These are phyloP conservation scores for Anoncus sp. DNA, from an alignment of 2,888 invertebrate genomes.

Conservation along the genomic window DNA sequence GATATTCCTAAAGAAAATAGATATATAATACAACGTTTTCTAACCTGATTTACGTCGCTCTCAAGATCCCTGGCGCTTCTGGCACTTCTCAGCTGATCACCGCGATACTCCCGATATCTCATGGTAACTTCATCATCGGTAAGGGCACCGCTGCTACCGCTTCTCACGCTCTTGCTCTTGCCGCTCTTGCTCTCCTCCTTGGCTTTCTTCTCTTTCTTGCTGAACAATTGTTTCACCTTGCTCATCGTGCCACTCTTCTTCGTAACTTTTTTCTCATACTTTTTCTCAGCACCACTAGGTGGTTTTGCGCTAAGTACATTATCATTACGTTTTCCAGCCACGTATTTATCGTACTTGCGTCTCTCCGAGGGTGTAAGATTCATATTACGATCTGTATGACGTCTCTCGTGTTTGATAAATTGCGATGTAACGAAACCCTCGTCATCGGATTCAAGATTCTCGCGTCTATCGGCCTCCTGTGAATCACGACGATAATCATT, in stretches of 20 bases:
- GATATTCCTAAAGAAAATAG: not conserved
- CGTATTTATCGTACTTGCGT: slow-evolving; percentile 76
- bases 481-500: slow-evolving; percentile 92
- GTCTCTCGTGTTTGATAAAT: slow-evolving; percentile 89
- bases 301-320: slow-evolving; percentile 77
- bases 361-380: slow-evolving; percentile 79
- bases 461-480: slow-evolving; percentile 78
- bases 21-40: slow-evolving; percentile 43
- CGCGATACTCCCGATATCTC: slow-evolving; percentile 80
- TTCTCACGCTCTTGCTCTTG: slow-evolving; percentile 74
- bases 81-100: slow-evolving; percentile 79
- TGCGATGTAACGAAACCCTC: slow-evolving; percentile 89
- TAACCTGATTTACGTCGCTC: slow-evolving; percentile 80
- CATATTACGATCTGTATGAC: slow-evolving; percentile 88
- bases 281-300: slow-evolving; percentile 78
- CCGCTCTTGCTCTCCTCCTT: slow-evolving; percentile 86
- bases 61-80: slow-evolving; percentile 80
- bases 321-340: slow-evolving; percentile 72
- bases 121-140: slow-evolving; percentile 81
- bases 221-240: slow-evolving; percentile 91
- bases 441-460: slow-evolving; percentile 86
- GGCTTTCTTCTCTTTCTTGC: slow-evolving; percentile 88
- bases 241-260: slow-evolving; percentile 81
- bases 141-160: slow-evolving; percentile 75
- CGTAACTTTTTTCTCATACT: slow-evolving; percentile 80